Evolutionary conservation across 1,140 invertebrate species (phyloP).

Genomic region (Drosophila albomicans): DNA sequence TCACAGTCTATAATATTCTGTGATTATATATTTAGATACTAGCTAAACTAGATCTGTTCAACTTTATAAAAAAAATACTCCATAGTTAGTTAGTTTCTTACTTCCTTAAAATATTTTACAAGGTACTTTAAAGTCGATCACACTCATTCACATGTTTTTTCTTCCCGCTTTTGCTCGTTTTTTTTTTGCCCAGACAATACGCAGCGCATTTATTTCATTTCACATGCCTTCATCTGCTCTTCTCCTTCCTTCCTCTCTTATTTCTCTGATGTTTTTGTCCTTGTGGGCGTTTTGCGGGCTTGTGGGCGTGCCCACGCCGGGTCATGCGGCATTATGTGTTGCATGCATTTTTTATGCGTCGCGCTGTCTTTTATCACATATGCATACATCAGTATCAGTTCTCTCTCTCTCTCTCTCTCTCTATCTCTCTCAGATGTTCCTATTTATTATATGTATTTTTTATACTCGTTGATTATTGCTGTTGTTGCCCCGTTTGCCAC

Average conservation of each 20-base stretch:
- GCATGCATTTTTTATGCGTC: slow-evolving; percentile 77
- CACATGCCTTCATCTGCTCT: slow-evolving; percentile 5
- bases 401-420: background rate
- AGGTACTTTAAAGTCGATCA: background rate
- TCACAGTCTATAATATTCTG: no score
- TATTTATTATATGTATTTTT: slow-evolving; percentile 35
- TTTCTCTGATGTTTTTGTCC: slow-evolving; percentile 24
- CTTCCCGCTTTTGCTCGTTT: slow-evolving; percentile 12
- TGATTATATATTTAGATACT: no score
- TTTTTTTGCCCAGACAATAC: slow-evolving; percentile 76
- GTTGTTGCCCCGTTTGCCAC: slow-evolving; percentile 37
- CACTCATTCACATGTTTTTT: background rate
- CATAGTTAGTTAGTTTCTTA: background rate
- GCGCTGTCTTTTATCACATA: slow-evolving; percentile 75
- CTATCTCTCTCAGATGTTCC: background rate
- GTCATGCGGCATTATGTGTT: slow-evolving; percentile 76
- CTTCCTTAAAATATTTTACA: background rate
- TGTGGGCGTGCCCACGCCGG: slow-evolving; percentile 65
- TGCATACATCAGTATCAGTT: slow-evolving; percentile 64
- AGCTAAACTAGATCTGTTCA: no score
- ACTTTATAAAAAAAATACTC: no score
- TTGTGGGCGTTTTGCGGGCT: slow-evolving; percentile 20
- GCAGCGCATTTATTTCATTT: slow-evolving; percentile 75
- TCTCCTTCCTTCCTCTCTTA: background rate
- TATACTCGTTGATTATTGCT: slow-evolving; percentile 27